Conservation (phyloP, 1,140 invertebrate genomes). For the Tetragnatha versicolor region DNA sequence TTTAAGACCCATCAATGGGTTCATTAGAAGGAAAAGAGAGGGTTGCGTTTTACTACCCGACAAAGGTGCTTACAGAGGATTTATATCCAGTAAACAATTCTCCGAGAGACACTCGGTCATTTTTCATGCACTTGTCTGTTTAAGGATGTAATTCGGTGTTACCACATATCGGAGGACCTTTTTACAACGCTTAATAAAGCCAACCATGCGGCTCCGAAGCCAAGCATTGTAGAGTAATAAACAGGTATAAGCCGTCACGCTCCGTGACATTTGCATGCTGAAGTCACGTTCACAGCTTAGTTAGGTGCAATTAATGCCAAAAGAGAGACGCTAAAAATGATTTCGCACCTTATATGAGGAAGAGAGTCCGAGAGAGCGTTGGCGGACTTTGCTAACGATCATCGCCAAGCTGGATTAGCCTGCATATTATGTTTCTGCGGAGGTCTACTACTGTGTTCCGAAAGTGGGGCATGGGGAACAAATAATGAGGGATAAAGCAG, state of each 20-base stretch:
- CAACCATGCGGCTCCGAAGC: not conserved
- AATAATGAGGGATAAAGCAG: too few species aligned
- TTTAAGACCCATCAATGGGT: too few species aligned
- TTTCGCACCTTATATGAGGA: not conserved
- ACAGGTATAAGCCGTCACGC: not conserved
- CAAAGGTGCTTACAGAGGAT: too few species aligned
- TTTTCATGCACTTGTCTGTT: too few species aligned
- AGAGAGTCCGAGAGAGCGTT: not conserved
- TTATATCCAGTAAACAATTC: too few species aligned
- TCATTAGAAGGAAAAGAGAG: too few species aligned
- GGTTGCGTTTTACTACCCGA: too few species aligned
- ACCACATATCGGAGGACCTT: too few species aligned
- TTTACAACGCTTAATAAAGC: not conserved
- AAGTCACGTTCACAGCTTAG: constrained; percentile 18
- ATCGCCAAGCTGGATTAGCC: not conserved
- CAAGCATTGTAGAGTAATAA: not conserved
- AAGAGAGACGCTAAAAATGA: constrained; percentile 26
- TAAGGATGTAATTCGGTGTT: too few species aligned
- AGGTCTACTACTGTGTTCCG: not conserved
- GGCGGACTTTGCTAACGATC: not conserved
- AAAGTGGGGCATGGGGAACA: not conserved
- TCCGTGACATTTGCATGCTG: constrained; percentile 12
- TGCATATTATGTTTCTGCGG: not conserved
- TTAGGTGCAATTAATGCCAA: constrained; percentile 23
- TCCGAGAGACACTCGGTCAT: too few species aligned